Base-by-base conservation (phyloP, 2,113 vertebrate species). In the Carettochelys insculpta region DNA sequence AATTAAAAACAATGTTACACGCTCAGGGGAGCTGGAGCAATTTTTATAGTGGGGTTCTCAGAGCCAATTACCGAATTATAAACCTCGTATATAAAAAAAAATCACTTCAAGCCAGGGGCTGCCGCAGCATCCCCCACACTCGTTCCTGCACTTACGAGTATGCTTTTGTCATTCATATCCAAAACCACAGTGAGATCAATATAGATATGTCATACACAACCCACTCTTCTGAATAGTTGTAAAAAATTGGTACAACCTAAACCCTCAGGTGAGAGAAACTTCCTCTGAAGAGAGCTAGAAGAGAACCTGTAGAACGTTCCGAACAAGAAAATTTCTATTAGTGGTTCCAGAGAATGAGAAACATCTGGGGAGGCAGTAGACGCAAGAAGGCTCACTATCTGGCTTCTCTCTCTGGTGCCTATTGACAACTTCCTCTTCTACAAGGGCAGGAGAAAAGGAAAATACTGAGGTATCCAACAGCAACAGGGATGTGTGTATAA, bases 201-300 rank as follows among this genome's bases (percentile, higher is more conserved):
- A n/a, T 81, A 90, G 86, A 86, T 8, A 24, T 83, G 54, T 95
- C 92, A 85, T 89, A 87, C 73, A 52, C 19, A 58, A 53, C 68
- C 11, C 75, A 45, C 43, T 86, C 29, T 54, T 81, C 43, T 43
- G 51, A 87, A 27, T 76, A 81, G 68, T 27, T 43, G 22, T 91
- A 61, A 87, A 47, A 48, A 92, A 83, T 51, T 83, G 43, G 38
- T 83, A 80, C 91, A 83, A 19, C 4, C n/a, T 16, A 54, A 86
- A 84, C 38, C 73, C 16, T 10, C 73, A 48, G 61, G 43, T 43
- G 89, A 58, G 31, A 50, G 1, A 45, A 61, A 78, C 54, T 58
- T 4, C 25, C 2, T 38, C 45, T 43, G 3, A 16, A 38, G 11
- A 75, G 91, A 22, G 38, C 61, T 71, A 16, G 85, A 89, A 92